A percentile compares a stretch with the other conserved stretches of the same genome.
These are phyloP conservation scores for Adelognathus sp. DNA, from an alignment of 2,888 invertebrate species.

Conservation along the genomic window DNA sequence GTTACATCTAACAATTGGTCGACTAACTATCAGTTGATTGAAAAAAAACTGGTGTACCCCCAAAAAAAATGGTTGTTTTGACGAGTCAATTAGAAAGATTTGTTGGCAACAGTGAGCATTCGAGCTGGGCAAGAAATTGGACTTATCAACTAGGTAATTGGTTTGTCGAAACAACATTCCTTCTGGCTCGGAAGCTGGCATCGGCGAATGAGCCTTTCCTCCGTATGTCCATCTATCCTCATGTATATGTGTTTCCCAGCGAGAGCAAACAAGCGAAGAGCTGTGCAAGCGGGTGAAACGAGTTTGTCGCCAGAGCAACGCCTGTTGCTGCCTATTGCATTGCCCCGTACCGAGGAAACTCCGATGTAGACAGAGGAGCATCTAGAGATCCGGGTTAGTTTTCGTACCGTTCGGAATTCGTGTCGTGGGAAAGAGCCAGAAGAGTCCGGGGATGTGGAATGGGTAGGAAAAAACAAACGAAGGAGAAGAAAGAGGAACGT, in stretches of 20 bases:
- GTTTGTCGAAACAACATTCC: too few relatives aligned
- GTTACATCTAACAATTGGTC: too few relatives aligned
- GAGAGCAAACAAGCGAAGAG: slow-evolving; percentile 23
- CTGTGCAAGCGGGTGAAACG: slow-evolving; percentile 3
- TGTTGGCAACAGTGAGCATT: too few relatives aligned
- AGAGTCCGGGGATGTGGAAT: not conserved
- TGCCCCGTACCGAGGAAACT: not conserved
- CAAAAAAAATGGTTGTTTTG: too few relatives aligned
- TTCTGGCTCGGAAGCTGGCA: too few relatives aligned
- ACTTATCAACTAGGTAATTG: too few relatives aligned
- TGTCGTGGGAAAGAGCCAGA: slow-evolving; percentile 11
- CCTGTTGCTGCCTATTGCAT: slow-evolving; percentile 63
- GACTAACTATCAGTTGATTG: too few relatives aligned
- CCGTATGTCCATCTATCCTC: not conserved
- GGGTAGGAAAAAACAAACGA: not conserved
- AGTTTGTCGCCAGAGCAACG: slow-evolving; percentile 42
- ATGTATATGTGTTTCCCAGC: not conserved
- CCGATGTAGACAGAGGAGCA: not conserved
- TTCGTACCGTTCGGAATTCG: slow-evolving; percentile 52
- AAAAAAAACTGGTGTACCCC: too few relatives aligned
- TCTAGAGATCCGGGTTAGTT: slow-evolving; percentile 52
- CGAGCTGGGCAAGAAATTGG: too few relatives aligned
- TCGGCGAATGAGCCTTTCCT: not conserved
- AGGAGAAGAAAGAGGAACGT: slow-evolving; percentile 6
- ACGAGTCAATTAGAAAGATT: too few relatives aligned